Percentiles rank a stretch among this genome's conserved stretches.
phyloP scores from a whole-genome alignment of 2,113 vertebrate genomes.

The Tachuris rubrigastra region DNA sequence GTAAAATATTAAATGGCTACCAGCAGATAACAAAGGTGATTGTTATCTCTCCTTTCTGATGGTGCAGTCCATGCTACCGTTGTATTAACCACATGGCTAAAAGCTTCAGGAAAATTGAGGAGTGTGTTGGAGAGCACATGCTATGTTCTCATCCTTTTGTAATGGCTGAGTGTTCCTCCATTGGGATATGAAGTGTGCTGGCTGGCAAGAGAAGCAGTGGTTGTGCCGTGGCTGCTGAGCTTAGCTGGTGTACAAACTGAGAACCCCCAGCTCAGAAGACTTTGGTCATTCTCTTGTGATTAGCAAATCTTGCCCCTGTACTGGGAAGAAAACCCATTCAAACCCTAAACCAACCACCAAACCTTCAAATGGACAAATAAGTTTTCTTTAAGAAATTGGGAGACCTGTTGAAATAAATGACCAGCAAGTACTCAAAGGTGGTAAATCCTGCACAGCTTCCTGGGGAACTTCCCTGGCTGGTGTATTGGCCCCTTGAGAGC shows the following conservation, averaged over 20 bases:
- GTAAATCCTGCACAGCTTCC: not conserved
- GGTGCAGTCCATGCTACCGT: not conserved
- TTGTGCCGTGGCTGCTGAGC: not conserved
- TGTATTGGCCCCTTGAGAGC: not conserved
- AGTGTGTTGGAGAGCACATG: not conserved
- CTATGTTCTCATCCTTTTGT: not conserved
- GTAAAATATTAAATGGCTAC: conserved; percentile 24
- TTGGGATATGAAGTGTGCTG: not conserved
- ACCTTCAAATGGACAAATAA: not conserved
- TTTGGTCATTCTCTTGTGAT: not conserved
- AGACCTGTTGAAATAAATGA: not conserved
- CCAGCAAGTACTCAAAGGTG: not conserved
- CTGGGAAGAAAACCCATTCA: not conserved
- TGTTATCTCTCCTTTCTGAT: not conserved
- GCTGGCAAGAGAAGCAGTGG: not conserved
- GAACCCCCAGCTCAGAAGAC: not conserved
- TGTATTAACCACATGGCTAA: not conserved
- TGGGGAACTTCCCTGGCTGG: not conserved
- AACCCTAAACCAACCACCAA: not conserved
- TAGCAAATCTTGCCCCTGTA: not conserved
- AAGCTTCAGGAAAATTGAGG: not conserved
- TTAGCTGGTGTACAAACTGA: not conserved
- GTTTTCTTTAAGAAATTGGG: not conserved
- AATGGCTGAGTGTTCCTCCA: rapidly evolving
- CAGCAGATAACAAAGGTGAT: not conserved